phyloP scores from a whole-genome alignment of 2,888 invertebrate species.

The Erynnis tages region DNA sequence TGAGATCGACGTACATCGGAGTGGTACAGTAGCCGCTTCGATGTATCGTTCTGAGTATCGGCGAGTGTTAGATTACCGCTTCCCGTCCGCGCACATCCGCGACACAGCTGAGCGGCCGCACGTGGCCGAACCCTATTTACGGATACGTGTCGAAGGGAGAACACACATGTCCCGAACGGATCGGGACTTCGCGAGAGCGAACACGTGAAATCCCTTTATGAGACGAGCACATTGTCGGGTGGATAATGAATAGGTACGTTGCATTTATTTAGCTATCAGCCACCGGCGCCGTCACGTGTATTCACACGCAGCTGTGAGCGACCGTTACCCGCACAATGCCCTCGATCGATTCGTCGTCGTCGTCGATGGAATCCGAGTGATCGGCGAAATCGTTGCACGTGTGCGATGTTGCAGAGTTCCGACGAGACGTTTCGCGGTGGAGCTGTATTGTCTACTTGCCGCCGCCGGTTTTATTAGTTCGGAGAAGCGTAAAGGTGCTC shows the following conservation, averaged over 20 bases:
- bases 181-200: conserved; percentile 76
- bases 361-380: conserved; percentile 71
- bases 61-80: conserved; percentile 76
- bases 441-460: conserved; percentile 66
- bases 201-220: conserved; percentile 81
- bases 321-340: conserved; percentile 81
- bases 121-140: conserved; percentile 82
- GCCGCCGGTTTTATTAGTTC: conserved; percentile 68
- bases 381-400: conserved; percentile 69
- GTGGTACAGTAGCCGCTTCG: conserved; percentile 30
- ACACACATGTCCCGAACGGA: conserved; percentile 80
- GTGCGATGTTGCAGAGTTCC: conserved; percentile 67
- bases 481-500: conserved; percentile 74
- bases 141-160: conserved; percentile 77
- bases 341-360: conserved; percentile 76
- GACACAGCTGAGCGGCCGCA: conserved; percentile 78
- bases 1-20: conserved; percentile 6
- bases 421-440: conserved; percentile 65
- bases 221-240: conserved; percentile 73
- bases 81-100: conserved; percentile 78
- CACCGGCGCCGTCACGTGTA: conserved; percentile 77
- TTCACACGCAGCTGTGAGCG: conserved; percentile 77
- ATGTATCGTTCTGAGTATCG: conserved; percentile 52
- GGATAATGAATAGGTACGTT: conserved; percentile 79
- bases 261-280: conserved; percentile 81